Evolutionary conservation across 2,113 vertebrate genomes (phyloP), one percentile per base, ranked within the genome.

Genomic region (Cranoglanis bouderius): DNA sequence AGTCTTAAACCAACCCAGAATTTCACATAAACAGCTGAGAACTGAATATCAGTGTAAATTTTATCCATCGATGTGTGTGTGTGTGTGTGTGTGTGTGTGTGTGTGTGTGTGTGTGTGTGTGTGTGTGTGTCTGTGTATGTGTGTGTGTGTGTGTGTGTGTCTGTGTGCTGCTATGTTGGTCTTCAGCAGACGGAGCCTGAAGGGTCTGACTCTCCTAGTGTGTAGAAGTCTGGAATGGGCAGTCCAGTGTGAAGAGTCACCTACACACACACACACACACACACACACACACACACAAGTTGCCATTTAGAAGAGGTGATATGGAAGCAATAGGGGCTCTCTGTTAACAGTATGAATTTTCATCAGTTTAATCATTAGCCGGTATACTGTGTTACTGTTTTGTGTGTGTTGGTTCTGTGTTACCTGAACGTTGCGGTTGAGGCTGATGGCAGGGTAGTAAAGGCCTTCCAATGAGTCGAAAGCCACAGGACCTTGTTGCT

Each of bases 391-490:
- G 10, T 82, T 46, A 19, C 29, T 29, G 43, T 8, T 38, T 4
- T 32, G 49, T 70, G 57, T 29, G 12, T 26, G 84, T 65, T 85
- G 35, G 53, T 38, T 49, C n/a, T 59, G 0, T 59, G 74, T 0
- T 95, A 99, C 98, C 97, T 99, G 98, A 92, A 99, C 98, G 0
- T 99, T 99, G 90, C 98, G 96, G 95, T 99, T 99, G 93, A 99
- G 97, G 94, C 98, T 99, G 93, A 99, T 97, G 0, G 98, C 98
- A 0, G 98, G 98, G 93, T 98, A 99, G 91, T 98, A 98, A 51
- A 96, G 91, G 0, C 98, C 98, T 91, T 99, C 98, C 94, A 99
- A 67, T 55, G 95, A 96, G 90, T 99, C 97, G 0, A 99, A 99
- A 0, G 98, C 98, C 0, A 99, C 96, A 0, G 98, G 98, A 4